phyloP scores from a whole-genome alignment of 2,113 vertebrate species.

The Campylomormyrus numenius region DNA sequence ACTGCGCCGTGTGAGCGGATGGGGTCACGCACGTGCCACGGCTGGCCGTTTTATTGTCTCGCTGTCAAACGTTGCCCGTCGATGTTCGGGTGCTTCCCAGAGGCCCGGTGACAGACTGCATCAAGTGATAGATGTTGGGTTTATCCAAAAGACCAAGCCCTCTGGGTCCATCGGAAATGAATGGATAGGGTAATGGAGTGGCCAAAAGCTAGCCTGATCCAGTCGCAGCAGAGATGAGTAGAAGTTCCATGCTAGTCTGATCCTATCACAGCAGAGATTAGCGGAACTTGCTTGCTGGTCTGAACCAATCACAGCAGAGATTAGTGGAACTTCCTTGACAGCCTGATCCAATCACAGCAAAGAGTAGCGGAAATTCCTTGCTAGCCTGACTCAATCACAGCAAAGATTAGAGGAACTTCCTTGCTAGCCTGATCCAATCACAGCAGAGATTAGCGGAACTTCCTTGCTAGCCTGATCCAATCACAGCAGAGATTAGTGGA shows the following conservation, averaged over 20 bases:
- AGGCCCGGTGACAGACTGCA: neutral
- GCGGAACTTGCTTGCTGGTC: neutral
- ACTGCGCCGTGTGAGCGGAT: neutral
- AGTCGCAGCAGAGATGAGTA: neutral
- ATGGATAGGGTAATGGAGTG: neutral
- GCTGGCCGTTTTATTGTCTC: neutral
- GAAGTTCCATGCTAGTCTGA: neutral
- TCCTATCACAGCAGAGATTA: neutral
- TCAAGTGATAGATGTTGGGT: neutral
- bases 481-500: neutral
- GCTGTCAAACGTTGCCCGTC: neutral
- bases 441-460: neutral
- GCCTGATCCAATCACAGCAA: neutral
- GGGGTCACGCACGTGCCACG: neutral
- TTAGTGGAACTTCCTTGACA: neutral
- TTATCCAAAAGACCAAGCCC: neutral
- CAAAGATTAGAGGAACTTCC: neutral
- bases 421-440: neutral
- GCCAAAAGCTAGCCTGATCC: neutral
- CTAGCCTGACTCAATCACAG: neutral
- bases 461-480: neutral
- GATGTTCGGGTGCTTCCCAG: neutral
- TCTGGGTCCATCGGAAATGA: neutral
- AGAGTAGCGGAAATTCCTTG: neutral
- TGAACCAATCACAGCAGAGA: neutral